Conservation (phyloP, 2,113 vertebrate species). For the Psittacara wagleri region DNA sequence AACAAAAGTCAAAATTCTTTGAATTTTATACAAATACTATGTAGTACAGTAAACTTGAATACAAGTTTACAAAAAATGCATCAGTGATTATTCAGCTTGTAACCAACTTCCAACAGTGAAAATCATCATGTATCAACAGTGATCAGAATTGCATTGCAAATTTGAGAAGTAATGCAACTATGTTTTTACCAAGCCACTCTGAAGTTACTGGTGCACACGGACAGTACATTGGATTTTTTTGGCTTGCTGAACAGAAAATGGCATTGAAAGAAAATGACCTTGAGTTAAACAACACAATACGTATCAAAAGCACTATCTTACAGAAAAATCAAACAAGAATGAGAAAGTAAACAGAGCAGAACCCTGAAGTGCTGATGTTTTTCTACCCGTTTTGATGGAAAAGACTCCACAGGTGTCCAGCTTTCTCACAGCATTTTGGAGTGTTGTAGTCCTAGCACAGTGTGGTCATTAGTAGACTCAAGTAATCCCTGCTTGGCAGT, state of each 20-base stretch:
- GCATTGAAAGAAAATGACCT: conserved; percentile 52
- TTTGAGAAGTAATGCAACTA: conserved; percentile 44
- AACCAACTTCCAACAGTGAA: conserved; percentile 59
- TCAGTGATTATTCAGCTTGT: conserved; percentile 69
- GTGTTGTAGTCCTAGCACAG: conserved; percentile 49
- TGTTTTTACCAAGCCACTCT: conserved; percentile 40
- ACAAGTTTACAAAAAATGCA: conserved; percentile 74
- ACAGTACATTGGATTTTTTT: conserved; percentile 63
- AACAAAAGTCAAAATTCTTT: conserved; percentile 82
- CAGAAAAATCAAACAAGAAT: conserved; percentile 51
- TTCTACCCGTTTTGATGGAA: conserved; percentile 75
- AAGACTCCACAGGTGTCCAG: conserved; percentile 62
- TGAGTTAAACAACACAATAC: conserved; percentile 2
- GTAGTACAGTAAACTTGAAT: conserved; percentile 77
- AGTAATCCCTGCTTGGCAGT: conserved; percentile 70
- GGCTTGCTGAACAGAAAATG: conserved; percentile 65
- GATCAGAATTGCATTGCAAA: conserved; percentile 57
- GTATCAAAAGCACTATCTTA: conserved; percentile 44
- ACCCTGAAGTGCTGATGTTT: conserved; percentile 66
- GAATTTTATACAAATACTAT: conserved; percentile 78
- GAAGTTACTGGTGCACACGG: conserved; percentile 20
- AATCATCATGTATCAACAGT: conserved; percentile 13
- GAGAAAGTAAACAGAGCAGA: conserved; percentile 61
- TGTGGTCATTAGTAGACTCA: conserved; percentile 26
- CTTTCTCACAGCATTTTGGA: conserved; percentile 56